Base-by-base conservation (phyloP, 92 coral and sea anemone species). In the Phymanthus crucifer region DNA sequence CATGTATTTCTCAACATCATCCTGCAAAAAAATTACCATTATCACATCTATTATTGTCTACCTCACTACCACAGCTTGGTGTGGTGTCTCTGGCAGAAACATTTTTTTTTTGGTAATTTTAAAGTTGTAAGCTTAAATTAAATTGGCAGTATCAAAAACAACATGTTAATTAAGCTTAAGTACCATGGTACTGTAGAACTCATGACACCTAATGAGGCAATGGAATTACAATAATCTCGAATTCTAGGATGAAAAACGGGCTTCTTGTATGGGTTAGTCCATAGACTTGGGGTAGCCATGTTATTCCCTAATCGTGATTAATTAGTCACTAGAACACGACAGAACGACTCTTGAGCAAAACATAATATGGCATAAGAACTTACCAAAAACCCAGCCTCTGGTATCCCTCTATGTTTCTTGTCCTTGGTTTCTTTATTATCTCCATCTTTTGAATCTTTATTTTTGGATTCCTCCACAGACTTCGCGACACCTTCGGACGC, bases 321-420 rank as follows among this genome's bases (percentile, higher is more conserved):
- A 66, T 34, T n/a, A 26, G 70, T 68, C 11, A 18, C 72, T 31
- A 29, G 18, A 24, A 18, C 47, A 14, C 35, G 4, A 61, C 2
- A 61, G 12, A n/a, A 61, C 68, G 29, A 24, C 68, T n/a, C 32
- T 61, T 61, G 4, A 33, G 38, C 16, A 27, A 34, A 24, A 54
- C 52, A 45, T 7, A 40, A 34, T 0, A 50, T 1, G 17, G 3
- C 35, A 40, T 8, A 24, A 37, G 19, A 76, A 34, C 93, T 84
- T 57, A 95, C 99, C 87, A 95, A 84, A 78, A 95, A 95, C 36
- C 88, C 84, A 33, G 99, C 99, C 84, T 95, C 96, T 40, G 99
- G 99, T 81, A 95, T 95, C 52, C 99, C 99, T 52, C 96, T 84
- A 52, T 95, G 99, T 74, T 93, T 95, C 74, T 89, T 95, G 37